Evolutionary conservation across 1,140 invertebrate genomes (phyloP).

Genomic region (Planococcus citri): DNA sequence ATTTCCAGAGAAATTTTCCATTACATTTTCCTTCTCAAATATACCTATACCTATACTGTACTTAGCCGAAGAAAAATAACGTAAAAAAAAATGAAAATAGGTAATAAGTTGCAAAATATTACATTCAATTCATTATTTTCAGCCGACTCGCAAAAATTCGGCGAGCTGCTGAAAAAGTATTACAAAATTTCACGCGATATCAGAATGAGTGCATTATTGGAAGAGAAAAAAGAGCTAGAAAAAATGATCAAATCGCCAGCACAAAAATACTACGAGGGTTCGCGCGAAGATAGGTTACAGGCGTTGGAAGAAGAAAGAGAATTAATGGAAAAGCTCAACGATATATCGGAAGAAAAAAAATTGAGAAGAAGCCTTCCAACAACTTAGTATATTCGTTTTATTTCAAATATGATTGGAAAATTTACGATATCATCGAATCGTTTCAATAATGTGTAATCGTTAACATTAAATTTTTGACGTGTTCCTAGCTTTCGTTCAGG

Average conservation of each 20-base stretch:
- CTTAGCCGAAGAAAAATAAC: too few relatives aligned
- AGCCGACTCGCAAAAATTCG: neutral
- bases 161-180: neutral
- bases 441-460: neutral
- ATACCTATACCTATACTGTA: too few relatives aligned
- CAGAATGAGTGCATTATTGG: neutral
- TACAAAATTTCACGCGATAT: neutral
- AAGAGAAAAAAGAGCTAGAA: slow-evolving; percentile 1
- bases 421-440: neutral
- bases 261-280: neutral
- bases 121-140: neutral
- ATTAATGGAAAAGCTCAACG: slow-evolving; percentile 1
- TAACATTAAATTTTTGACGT: neutral
- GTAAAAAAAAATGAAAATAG: too few relatives aligned
- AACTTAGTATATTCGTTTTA: neutral
- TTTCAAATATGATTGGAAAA: neutral
- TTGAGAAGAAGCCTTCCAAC: neutral
- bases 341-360: neutral
- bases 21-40: too few relatives aligned
- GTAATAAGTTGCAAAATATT: too few relatives aligned
- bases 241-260: neutral
- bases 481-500: too few relatives aligned
- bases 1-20: too few relatives aligned
- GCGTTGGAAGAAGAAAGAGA: neutral
- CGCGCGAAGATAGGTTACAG: neutral